Evolutionary conservation across 2,113 vertebrate genomes (phyloP).

Genomic region (Halichoerus grypus): DNA sequence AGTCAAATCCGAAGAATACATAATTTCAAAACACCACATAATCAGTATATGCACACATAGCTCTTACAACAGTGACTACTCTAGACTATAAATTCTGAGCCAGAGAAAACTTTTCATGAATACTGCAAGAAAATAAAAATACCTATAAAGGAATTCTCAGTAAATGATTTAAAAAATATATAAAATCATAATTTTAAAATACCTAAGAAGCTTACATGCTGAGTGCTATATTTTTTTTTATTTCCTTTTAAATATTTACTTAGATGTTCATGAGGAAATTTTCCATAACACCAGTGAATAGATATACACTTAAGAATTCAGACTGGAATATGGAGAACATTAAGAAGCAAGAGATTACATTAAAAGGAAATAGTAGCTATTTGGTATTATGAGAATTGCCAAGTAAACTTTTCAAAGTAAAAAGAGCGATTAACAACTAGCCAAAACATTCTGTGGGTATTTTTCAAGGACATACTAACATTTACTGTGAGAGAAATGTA

Average conservation of each 20-base stretch:
- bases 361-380: not conserved
- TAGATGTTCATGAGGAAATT: constrained; percentile 49
- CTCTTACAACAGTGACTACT: not conserved
- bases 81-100: not conserved
- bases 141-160: not conserved
- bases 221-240: not conserved
- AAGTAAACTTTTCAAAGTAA: constrained; percentile 49
- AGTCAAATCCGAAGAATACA: not conserved
- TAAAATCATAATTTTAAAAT: constrained; percentile 51
- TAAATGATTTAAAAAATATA: not conserved
- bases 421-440: constrained; percentile 29
- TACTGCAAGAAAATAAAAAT: constrained; percentile 25
- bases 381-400: constrained; percentile 32
- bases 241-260: constrained; percentile 32
- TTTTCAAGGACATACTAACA: constrained; percentile 31
- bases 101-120: not conserved
- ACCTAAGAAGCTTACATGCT: not conserved
- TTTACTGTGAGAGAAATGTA: not conserved
- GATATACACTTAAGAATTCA: constrained; percentile 39
- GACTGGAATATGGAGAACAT: not conserved
- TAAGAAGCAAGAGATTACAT: not conserved
- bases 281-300: not conserved
- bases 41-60: not conserved
- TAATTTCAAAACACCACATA: not conserved
- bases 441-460: not conserved